Base-by-base conservation (phyloP, 2,888 invertebrate genomes). In the Darwinula stevensoni region DNA sequence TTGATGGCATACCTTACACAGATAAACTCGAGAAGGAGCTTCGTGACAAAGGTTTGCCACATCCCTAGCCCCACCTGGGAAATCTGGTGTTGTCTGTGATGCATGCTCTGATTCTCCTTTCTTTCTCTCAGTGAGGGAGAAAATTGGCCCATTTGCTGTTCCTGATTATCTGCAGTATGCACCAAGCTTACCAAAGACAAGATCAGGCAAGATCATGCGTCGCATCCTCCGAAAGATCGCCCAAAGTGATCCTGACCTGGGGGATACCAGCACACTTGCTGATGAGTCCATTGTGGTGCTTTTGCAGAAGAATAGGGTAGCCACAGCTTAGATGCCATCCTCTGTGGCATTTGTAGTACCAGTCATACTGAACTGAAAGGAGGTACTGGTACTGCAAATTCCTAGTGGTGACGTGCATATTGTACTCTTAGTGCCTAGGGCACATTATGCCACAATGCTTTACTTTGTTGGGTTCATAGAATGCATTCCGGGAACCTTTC, bases 171-270 rank as follows among this genome's bases (percentile, higher is more conserved):
- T 59, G 22, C 57, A 59, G 40, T 65, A 76, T 49, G 88, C 91
- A 1, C 80, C 86, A 1, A 75, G 71, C 1, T 57, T 97, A 38
- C 97, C 97, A 0, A 91, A 94, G 54, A 91, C 91, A 0, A 62
- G 91, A 30, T 91, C 91, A 1, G 97, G 97, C 2, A 97, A 97
- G 56, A 91, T 97, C 37, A 91, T 97, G 80, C 63, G 97, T 36
- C 63, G 97, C 39, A 73, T 97, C 35, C 57, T 97, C 37, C 63
- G 88, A 38, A 86, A 91, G 55, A 69, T 97, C 11, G 91, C 94
- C 0, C 54, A 72, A 2, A 76, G 78, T 26, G 86, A 91, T 47
- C 58, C 55, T 30, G 67, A 86, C 40, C 65, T 94, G 27, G 97
- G 97, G 3, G 94, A 97, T 53, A 68, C 66, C 2, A 76, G 86